Evolutionary conservation across 1,140 invertebrate genomes (phyloP), one percentile per base, ranked within the genome.

Genomic region (Archivesica marissinica): DNA sequence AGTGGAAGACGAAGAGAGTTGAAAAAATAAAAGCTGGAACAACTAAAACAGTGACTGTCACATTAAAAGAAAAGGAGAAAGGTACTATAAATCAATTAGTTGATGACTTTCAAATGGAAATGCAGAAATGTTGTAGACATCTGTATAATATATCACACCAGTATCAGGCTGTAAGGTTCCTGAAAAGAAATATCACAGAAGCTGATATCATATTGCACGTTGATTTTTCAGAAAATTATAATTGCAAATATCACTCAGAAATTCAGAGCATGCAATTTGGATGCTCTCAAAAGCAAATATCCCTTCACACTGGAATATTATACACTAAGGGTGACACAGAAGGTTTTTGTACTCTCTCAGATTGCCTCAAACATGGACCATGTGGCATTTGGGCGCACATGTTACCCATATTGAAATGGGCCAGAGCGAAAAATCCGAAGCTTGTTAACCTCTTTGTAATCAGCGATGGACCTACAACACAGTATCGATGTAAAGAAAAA

Each of bases 211-310:
- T n/a, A n/a, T n/a, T n/a, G n/a, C n/a, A n/a, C n/a, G n/a, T 72
- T 44, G 33, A 72, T 39, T 72, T 72, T 72, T 72, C 44, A 4
- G 68, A 72, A 72, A 39, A 72, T 44, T 23, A 20, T 23, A 50
- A 23, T 20, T 72, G 68, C 28, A 72, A 72, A 47, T 44, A 72
- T 28, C 3, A 11, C 23, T 6, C 7, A 41, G 79, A 82, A 47
- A 72, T 89, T 17, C 88, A 89, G 61, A 76, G 68, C 20, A 74
- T 86, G 44, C 86, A 90, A 52, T 90, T 87, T 82, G 79, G 89
- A 3, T 81, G 56, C 1, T 83, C 77, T 7, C 75, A 82, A 44
- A 47, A 44, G 7, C 86, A 87, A 38, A 72, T 86, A 9, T 64
- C 83, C 28, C 41, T 88, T 9, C 87, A 88, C 50, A 87, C 86